Percentiles rank a stretch among this genome's conserved stretches.
Conservation (phyloP, 2,888 invertebrate genomes). For the Marasmarcha lunaedactyla region DNA sequence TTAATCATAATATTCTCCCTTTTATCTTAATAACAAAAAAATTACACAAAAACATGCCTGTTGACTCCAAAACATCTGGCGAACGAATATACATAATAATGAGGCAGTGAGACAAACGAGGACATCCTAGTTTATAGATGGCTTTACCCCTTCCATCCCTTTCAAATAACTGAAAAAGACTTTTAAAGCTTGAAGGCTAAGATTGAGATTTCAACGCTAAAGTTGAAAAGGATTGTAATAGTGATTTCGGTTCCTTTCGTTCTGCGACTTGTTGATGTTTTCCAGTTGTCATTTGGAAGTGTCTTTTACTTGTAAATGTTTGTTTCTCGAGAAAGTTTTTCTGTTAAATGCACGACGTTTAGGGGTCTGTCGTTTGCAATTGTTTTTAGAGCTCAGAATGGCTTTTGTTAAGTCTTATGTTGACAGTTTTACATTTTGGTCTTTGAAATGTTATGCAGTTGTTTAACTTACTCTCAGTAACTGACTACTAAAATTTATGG, state of each 20-base stretch:
- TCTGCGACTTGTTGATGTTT: background rate
- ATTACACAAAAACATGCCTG: too few species aligned
- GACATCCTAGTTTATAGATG: background rate
- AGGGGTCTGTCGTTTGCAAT: too few species aligned
- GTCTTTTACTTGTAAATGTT: background rate
- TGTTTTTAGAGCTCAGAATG: too few species aligned
- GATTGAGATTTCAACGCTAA: background rate
- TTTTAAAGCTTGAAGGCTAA: background rate
- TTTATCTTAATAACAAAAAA: too few species aligned
- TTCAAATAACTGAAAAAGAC: background rate
- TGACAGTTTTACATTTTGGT: too few species aligned
- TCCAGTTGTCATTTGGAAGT: background rate
- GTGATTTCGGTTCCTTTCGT: background rate
- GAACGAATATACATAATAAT: constrained; percentile 19
- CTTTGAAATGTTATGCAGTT: too few species aligned
- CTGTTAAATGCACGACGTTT: too few species aligned
- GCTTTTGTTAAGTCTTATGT: too few species aligned
- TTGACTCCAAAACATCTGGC: constrained; percentile 15
- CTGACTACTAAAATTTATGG: too few species aligned
- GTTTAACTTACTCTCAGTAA: too few species aligned
- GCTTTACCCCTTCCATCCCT: background rate
- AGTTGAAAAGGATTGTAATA: background rate
- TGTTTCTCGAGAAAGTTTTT: background rate
- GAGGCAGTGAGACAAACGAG: constrained; percentile 4
- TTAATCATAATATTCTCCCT: too few species aligned